phyloP scores from a whole-genome alignment of 2,113 vertebrate genomes.

The Petrocephalus zakoni region DNA sequence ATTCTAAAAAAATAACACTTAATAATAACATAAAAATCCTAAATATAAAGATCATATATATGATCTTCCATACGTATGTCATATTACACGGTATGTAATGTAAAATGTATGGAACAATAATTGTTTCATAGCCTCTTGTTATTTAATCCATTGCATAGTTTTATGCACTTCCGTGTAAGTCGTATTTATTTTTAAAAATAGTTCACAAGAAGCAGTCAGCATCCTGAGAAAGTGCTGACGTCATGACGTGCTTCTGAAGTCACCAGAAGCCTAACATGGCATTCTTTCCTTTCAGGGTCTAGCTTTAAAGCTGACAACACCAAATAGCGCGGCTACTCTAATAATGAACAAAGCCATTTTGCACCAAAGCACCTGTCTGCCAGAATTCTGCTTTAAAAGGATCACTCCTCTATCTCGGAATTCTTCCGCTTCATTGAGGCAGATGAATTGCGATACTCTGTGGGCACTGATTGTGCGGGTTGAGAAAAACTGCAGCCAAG shows the following conservation, averaged over 20 bases:
- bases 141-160: not conserved
- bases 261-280: not conserved
- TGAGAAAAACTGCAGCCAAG: not conserved
- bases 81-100: not conserved
- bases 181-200: constrained; percentile 15
- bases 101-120: not conserved
- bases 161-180: not conserved
- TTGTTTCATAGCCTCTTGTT: not conserved
- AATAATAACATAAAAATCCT: not conserved
- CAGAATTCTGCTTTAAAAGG: constrained; percentile 7
- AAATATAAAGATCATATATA: not conserved
- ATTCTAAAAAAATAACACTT: not conserved
- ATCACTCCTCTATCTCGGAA: not conserved
- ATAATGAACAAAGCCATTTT: constrained; percentile 9
- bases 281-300: not conserved
- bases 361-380: constrained; percentile 2
- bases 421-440: not conserved
- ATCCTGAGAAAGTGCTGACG: constrained; percentile 16
- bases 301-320: constrained; percentile 16
- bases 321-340: constrained; percentile 4
- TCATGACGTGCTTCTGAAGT: not conserved
- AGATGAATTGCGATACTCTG: constrained; percentile 12
- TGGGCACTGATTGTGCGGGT: not conserved
- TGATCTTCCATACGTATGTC: not conserved
- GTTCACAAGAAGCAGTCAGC: constrained; percentile 7